Conservation (phyloP, 1,140 invertebrate genomes). For the Elymnias hypermnestra region DNA sequence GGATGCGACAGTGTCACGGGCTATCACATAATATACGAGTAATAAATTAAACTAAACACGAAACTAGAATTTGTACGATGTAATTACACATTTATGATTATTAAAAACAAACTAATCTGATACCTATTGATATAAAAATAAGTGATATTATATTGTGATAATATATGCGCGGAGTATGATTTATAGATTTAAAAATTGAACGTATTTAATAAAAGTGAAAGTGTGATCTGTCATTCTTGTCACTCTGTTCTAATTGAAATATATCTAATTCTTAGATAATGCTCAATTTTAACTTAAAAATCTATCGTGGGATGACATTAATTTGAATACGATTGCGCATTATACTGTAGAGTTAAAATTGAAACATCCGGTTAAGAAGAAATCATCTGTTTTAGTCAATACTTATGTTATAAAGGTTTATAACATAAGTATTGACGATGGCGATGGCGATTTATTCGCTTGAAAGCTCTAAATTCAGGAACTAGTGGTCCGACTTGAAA, state of each 20-base stretch:
- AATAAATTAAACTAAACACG: background rate
- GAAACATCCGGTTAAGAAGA: too few relatives aligned
- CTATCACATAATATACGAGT: slow-evolving; percentile 31
- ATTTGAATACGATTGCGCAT: too few relatives aligned
- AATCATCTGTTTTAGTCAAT: too few relatives aligned
- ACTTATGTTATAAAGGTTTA: too few relatives aligned
- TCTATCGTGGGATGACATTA: too few relatives aligned
- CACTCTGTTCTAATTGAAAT: slow-evolving; percentile 8
- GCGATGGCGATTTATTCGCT: too few relatives aligned
- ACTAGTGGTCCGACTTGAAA: too few relatives aligned
- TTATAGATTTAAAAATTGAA: slow-evolving; percentile 24
- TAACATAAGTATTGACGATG: too few relatives aligned
- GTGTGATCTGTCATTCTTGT: slow-evolving; percentile 34
- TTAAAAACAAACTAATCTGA: background rate
- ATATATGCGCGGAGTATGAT: background rate
- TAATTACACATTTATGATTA: background rate
- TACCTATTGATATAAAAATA: background rate
- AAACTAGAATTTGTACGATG: background rate
- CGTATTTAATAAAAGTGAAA: slow-evolving; percentile 48
- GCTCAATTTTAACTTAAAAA: too few relatives aligned
- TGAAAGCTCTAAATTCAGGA: too few relatives aligned
- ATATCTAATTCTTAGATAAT: background rate
- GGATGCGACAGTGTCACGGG: slow-evolving; percentile 42
- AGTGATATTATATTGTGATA: background rate
- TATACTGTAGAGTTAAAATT: too few relatives aligned